Evolutionary conservation across 92 coral and sea anemone species (phyloP).

Genomic region (Ricordea florida): DNA sequence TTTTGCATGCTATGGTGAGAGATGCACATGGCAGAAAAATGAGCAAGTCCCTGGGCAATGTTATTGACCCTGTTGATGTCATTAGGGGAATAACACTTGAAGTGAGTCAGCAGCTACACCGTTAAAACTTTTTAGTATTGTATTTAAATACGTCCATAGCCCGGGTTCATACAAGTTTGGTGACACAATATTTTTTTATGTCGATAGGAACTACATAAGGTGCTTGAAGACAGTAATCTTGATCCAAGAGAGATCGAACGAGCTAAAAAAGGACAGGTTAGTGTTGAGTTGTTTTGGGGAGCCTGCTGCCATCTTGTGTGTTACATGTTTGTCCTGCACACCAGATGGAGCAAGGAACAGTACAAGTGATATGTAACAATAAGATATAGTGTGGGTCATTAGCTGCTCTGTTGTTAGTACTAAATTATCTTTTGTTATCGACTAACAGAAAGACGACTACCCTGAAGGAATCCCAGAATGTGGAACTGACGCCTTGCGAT

Average conservation of each 20-base stretch:
- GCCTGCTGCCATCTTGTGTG: no score
- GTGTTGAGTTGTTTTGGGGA: no score
- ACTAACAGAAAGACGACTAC: conserved; percentile 87
- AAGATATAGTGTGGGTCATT: background rate
- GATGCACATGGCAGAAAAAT: conserved; percentile 99
- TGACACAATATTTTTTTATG: background rate
- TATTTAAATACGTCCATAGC: background rate
- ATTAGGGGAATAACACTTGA: conserved; percentile 89
- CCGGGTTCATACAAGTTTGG: background rate
- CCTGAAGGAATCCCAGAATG: conserved; percentile 99
- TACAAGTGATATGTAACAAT: background rate
- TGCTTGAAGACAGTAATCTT: conserved; percentile 87
- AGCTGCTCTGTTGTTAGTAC: background rate
- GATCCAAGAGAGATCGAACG: conserved; percentile 84
- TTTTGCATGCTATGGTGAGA: conserved; percentile 98
- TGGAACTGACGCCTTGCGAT: conserved; percentile 96
- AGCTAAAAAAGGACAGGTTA: conserved; percentile 95
- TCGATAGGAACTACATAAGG: conserved; percentile 73
- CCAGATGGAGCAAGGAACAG: background rate
- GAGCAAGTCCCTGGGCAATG: conserved; percentile 99
- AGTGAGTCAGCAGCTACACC: conserved; percentile 53
- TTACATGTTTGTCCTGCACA: background rate
- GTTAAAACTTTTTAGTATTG: background rate
- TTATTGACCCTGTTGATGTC: conserved; percentile 97
- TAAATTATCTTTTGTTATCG: background rate